Evolutionary conservation across 2,797 vertebrate genomes (phyloP), one percentile per base, ranked within the genome.

Genomic region (Acrossocheilus wenchowensis): DNA sequence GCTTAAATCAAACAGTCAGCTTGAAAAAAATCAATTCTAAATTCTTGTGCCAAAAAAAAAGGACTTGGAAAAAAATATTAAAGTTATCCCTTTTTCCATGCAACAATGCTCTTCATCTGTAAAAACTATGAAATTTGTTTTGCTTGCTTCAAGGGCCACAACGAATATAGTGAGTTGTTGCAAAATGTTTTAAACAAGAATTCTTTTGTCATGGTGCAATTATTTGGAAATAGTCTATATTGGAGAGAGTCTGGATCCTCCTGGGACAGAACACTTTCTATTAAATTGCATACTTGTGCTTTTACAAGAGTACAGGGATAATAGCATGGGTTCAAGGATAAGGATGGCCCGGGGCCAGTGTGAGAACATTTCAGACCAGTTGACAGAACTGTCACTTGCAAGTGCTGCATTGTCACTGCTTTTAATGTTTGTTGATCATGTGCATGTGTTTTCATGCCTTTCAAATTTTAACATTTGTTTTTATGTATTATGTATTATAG

Each of bases 1-100:
- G 84, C 88, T 91, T 93, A 92, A 89, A 91, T 91, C 84, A 92
- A 92, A 94, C 87, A 93, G 90, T 89, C 89, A 90, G 87, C 87
- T 92, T 87, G 1, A 92, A 89, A 86, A 90, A 90, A 93, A 92
- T 92, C 90, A 91, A 90, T 93, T 92, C 90, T 81, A 83, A 84
- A 84, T 85, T 91, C 90, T 87, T 78, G 83, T 87, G 88, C 88
- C 89, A 91, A 92, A 92, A 89, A 39, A 34, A 75, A 83, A 64
- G 11, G 57, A 62, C 26, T 41, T 26, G 7, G 7, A 64, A 87
- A 91, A 88, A 88, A 90, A 90, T 89, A 45, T 82, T 74, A 84
- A 89, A 89, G 87, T 88, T 91, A 87, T 91, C 77, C 34, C n/a
- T 79, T 82, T 88, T 82, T 62, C 34, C 52, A 48, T 83, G 86